phyloP scores from a whole-genome alignment of 2,113 vertebrate species.

The Agapornis roseicollis region DNA sequence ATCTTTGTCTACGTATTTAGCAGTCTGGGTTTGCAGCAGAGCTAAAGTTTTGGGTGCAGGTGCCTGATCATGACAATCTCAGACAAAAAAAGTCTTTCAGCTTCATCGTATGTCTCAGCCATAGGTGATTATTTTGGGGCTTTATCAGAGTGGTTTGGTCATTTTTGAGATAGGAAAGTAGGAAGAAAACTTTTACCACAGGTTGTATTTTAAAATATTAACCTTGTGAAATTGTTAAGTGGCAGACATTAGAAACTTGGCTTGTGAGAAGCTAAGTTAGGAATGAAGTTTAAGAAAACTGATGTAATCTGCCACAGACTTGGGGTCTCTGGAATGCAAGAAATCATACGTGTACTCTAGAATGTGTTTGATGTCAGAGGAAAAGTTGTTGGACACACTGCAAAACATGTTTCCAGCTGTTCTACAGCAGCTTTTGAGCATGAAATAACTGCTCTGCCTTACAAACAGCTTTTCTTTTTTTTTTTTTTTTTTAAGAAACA shows the following conservation, averaged over 20 bases:
- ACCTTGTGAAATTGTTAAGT: background rate
- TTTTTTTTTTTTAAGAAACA: background rate
- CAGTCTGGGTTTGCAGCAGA: background rate
- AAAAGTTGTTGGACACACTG: background rate
- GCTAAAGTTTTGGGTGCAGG: background rate
- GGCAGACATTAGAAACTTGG: background rate
- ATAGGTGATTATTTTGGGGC: background rate
- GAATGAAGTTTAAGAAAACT: background rate
- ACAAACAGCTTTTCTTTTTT: background rate
- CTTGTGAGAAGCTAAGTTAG: background rate
- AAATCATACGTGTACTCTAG: background rate
- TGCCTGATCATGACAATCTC: background rate
- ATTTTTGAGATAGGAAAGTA: background rate
- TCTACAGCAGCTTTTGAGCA: background rate
- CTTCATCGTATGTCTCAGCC: background rate
- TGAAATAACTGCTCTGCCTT: background rate
- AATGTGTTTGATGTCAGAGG: background rate
- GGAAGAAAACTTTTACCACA: background rate
- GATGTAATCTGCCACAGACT: background rate
- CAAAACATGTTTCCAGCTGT: background rate
- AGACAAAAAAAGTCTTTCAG: background rate
- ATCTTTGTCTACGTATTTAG: background rate
- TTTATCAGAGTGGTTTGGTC: background rate
- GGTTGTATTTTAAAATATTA: background rate
- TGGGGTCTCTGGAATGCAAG: background rate